Conservation (phyloP, 1,140 invertebrate species). For the Heterodera schachtii region DNA sequence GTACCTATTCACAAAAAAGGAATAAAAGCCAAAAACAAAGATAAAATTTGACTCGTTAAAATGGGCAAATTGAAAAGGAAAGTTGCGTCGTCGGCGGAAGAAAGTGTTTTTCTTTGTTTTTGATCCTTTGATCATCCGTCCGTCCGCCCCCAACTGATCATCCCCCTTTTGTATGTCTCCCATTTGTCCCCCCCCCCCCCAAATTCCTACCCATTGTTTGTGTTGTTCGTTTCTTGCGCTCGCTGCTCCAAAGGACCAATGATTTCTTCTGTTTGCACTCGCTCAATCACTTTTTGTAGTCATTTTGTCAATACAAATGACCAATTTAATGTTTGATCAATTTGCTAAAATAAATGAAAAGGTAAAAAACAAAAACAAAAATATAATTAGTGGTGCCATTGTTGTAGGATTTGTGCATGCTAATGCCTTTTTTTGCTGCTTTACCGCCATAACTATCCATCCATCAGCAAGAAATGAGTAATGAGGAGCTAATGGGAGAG, state of each 20-base stretch:
- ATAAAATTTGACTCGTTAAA: no score
- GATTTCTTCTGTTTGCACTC: not conserved
- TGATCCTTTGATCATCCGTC: not conserved
- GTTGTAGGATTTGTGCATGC: not conserved
- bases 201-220: not conserved
- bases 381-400: not conserved
- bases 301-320: not conserved
- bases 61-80: not conserved
- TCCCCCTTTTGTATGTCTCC: no score
- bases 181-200: no score
- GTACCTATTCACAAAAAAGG: no score
- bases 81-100: not conserved
- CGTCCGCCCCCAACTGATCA: no score
- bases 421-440: not conserved
- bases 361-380: not conserved
- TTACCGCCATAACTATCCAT: not conserved
- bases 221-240: not conserved
- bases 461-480: constrained; percentile 21
- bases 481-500: constrained; percentile 15
- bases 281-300: not conserved
- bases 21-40: no score
- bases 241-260: not conserved
- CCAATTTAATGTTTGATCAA: not conserved
- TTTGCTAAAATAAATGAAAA: not conserved
- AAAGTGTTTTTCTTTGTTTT: no score